Evolutionary conservation across 64 coral and sea anemone genomes (phyloP), one percentile per base, ranked within the genome.

Genomic region (Cladopsammia gracilis): DNA sequence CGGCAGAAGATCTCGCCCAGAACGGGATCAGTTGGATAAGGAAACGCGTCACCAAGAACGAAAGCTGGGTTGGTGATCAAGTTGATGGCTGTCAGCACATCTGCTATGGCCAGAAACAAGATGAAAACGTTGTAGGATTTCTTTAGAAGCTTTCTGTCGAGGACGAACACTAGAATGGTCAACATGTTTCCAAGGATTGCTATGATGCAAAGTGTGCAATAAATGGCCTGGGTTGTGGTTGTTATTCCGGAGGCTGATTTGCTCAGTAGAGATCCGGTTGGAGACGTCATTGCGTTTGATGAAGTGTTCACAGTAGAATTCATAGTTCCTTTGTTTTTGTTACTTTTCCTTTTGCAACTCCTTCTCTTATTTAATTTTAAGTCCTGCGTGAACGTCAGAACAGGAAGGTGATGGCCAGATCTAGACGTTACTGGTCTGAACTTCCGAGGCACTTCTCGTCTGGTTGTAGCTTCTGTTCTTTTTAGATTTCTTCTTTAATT

Each of bases 111-210:
- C 3, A 92, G 79, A 19, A 20, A 19, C 0, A 92, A 9, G 20
- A 92, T 84, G 13, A 79, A 92, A 0, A 76, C 49, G 15, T 85
- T 92, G 60, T 92, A 92, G 4, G 90, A 50, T 22, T 92, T 92
- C 62, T 71, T 84, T 24, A 92, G 51, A 8, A 85, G 79, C 25
- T 44, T 46, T 62, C 59, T 92, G 4, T 92, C 82, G 19, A 12
- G 43, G 6, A 44, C 50, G 22, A 92, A 92, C 22, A 92, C 49
- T 26, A 66, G 15, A 52, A 76, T 64, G 4, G 80, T 78, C 19
- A 92, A 16, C 0, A n/a, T 16, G 43, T 92, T 92, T 12, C 90
- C 90, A 65, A 51, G 34, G 52, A 92, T 46, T 24, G 69, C 70
- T 2, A 92, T 7, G 4, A 44, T 9, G 7, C 20, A 54, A 26